Evolutionary conservation across 2,888 invertebrate species (phyloP).

Genomic region (Exephanes ischioxanthus): DNA sequence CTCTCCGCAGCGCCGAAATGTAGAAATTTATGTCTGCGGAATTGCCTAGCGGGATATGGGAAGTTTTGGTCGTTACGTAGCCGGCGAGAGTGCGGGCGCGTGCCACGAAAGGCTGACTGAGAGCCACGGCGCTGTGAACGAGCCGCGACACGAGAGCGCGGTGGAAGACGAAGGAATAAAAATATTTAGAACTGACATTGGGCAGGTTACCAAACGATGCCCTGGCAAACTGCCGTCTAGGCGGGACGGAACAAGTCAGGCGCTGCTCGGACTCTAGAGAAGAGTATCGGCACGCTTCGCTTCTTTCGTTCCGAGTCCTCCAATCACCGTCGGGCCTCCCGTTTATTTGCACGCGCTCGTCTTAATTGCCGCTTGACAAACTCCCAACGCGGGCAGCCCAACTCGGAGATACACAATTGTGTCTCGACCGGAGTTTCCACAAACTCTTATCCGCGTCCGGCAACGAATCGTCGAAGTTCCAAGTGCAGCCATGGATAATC

Average conservation of each 20-base stretch:
- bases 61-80: constrained; percentile 3
- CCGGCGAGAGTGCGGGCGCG: not conserved
- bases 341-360: constrained; percentile 33
- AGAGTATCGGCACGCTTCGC: constrained; percentile 25
- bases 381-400: not conserved
- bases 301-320: constrained; percentile 35
- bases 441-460: not conserved
- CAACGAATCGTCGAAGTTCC: not conserved
- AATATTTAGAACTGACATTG: constrained; percentile 78
- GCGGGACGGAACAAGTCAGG: constrained; percentile 51
- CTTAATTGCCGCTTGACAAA: constrained; percentile 38
- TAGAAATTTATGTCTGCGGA: constrained; percentile 14
- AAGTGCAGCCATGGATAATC: constrained; percentile 76
- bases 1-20: not conserved
- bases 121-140: constrained; percentile 1
- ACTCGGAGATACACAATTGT: not conserved
- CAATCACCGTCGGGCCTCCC: constrained; percentile 53
- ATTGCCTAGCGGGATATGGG: not conserved
- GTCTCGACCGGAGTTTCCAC: not conserved
- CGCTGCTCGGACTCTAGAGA: constrained; percentile 26
- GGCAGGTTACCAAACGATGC: constrained; percentile 74
- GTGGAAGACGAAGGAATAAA: constrained; percentile 63
- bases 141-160: constrained; percentile 39
- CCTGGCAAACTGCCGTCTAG: constrained; percentile 73
- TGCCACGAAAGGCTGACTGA: not conserved